Base-by-base conservation (phyloP, 1,140 invertebrate genomes). In the Orchestia grillus region DNA sequence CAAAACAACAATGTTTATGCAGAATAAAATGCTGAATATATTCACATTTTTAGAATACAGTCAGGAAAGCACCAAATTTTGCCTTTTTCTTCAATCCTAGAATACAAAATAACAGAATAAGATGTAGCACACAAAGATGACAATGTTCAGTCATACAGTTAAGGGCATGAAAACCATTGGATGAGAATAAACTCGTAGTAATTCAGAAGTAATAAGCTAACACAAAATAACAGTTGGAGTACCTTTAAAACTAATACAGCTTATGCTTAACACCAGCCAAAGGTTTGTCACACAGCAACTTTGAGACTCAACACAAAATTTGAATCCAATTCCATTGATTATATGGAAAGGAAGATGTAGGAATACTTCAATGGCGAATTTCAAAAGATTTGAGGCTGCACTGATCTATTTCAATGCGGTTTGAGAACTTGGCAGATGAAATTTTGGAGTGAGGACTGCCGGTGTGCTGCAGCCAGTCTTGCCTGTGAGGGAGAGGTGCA, bases 391-490 rank as follows among this genome's bases (percentile, higher is more conserved):
- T 94, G 15, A 94, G 43, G 44, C 11, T 47, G 44, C 43, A 44
- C 40, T 44, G 41, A 47, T 94, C 44, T 11, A 94, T 94, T 44
- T 94, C 92, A 40, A 45, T n/a, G 44, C 43, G 92, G 40, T 94
- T 94, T 94, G 92, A 11, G 47, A 94, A 94, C 44, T 94, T 94
- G 40, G 36, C 92, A 0, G 92, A 94, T 28, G 92, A 45, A n/a
- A 94, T 47, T 47, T 45, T 94, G 92, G 92, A 94, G 40, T 47
- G 92, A 44, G 92, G 92, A 45, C 92, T 94, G 92, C 92, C 92
- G 43, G 92, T 94, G 92, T 47, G 92, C 92, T 94, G 92, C 43
- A 94, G 92, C 92, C 92, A 94, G 40, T 94, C 44, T 94, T 94
- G 92, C 92, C 92, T 94, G 92, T 44, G 44, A 40, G 36, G 43